Percentiles rank a stretch among this genome's conserved stretches.
These are phyloP conservation scores for Coenobita brevimanus DNA, from an alignment of 1,140 invertebrate species.

Conservation along the genomic window DNA sequence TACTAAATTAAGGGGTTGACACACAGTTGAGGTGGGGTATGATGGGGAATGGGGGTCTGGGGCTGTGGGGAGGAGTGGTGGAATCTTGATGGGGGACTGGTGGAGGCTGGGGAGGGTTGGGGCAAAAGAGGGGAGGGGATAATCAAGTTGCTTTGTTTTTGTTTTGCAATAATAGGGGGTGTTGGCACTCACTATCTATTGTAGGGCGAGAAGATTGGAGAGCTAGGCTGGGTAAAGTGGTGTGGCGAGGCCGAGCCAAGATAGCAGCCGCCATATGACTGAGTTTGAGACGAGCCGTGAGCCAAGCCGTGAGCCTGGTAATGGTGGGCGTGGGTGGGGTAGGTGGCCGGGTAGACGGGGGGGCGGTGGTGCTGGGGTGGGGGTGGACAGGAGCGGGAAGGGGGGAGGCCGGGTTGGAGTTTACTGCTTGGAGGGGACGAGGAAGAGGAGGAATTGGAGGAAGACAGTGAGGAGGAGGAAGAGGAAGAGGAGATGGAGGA, in stretches of 20 bases:
- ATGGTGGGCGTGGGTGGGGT: slow-evolving; percentile 51
- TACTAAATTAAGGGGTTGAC: no score
- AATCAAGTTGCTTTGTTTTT: not conserved
- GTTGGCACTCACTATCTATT: slow-evolving; percentile 70
- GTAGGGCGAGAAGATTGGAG: slow-evolving; percentile 70
- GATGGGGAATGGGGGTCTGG: not conserved
- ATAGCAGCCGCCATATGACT: slow-evolving; percentile 68
- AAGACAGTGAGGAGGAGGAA: slow-evolving; percentile 46
- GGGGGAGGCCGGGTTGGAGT: slow-evolving; percentile 45
- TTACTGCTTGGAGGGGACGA: slow-evolving; percentile 58
- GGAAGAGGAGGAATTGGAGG: slow-evolving; percentile 15
- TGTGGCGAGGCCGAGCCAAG: slow-evolving; percentile 66
- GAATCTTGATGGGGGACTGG: not conserved
- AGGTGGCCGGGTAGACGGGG: slow-evolving; percentile 48
- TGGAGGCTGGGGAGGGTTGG: not conserved
- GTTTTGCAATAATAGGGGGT: slow-evolving; percentile 31
- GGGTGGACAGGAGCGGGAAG: slow-evolving; percentile 54
- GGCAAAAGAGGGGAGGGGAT: not conserved
- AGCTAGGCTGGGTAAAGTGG: slow-evolving; percentile 70
- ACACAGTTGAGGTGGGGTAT: not conserved
- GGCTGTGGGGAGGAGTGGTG: not conserved
- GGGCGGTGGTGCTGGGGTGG: slow-evolving; percentile 58
- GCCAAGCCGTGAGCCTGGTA: slow-evolving; percentile 68
- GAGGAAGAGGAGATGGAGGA: slow-evolving; percentile 27
- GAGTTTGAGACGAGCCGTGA: slow-evolving; percentile 60